Conservation (phyloP, 1,140 invertebrate genomes). For the Polyergus mexicanus region DNA sequence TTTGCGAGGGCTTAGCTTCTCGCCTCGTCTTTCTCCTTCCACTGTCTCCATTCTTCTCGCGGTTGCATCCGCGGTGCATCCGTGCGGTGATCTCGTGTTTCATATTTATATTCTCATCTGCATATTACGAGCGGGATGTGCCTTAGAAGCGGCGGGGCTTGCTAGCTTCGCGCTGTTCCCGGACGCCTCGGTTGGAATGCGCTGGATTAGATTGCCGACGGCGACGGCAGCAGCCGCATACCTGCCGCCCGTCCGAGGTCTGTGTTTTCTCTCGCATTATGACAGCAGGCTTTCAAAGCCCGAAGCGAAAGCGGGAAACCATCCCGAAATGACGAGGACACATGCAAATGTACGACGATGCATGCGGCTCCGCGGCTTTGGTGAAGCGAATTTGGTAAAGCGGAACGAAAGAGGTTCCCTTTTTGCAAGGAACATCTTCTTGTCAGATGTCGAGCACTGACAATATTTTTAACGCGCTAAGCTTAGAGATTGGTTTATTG, state of each 20-base stretch:
- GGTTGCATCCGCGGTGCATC: slow-evolving; percentile 62
- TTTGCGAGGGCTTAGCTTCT: slow-evolving; percentile 1
- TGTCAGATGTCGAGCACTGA: slow-evolving; percentile 30
- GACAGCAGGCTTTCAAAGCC: slow-evolving; percentile 50
- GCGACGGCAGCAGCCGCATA: slow-evolving; percentile 49
- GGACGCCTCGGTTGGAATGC: slow-evolving; percentile 71
- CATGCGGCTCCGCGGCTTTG: background rate
- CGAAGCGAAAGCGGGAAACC: background rate
- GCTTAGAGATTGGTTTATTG: background rate
- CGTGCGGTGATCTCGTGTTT: slow-evolving; percentile 75
- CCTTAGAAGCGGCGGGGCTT: slow-evolving; percentile 66
- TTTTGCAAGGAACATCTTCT: background rate
- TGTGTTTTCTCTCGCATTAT: slow-evolving; percentile 32
- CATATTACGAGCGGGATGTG: slow-evolving; percentile 78
- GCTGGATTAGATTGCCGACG: slow-evolving; percentile 71
- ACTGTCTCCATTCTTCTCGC: background rate
- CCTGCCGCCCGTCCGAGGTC: slow-evolving; percentile 37
- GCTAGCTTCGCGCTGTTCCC: slow-evolving; percentile 43
- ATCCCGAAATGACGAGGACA: slow-evolving; percentile 21
- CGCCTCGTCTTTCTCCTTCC: background rate
- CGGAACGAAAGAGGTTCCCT: slow-evolving; percentile 5
- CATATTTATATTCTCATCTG: slow-evolving; percentile 79
- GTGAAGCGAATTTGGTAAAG: slow-evolving; percentile 2
- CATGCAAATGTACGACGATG: background rate
- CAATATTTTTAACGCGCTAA: background rate